These are phyloP conservation scores for Muscicapa comitata DNA, from an alignment of 2,797 vertebrate genomes.

Conservation along the genomic window DNA sequence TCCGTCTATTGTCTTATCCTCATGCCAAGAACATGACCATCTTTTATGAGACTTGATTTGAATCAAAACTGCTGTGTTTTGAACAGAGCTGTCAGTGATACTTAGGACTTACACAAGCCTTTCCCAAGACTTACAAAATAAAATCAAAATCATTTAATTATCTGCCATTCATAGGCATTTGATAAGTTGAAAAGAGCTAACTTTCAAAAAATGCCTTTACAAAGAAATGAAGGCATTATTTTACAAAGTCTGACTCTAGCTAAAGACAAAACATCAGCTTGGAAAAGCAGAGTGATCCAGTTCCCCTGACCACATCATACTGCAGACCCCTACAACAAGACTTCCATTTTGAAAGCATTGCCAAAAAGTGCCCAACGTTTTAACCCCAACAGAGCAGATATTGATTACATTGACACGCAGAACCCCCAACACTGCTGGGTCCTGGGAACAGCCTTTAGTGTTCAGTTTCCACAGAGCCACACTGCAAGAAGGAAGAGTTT, in stretches of 20 bases:
- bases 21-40: background rate
- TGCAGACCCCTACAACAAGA: background rate
- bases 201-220: background rate
- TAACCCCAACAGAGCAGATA: background rate
- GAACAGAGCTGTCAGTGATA: background rate
- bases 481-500: background rate
- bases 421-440: background rate
- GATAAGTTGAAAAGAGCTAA: background rate
- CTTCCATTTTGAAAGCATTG: background rate
- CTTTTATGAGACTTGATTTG: background rate
- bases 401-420: background rate
- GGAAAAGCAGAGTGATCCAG: background rate
- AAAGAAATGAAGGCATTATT: background rate
- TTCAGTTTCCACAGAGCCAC: background rate
- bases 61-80: background rate
- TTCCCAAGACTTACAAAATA: background rate
- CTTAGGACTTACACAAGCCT: background rate
- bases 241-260: background rate
- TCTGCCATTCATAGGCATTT: background rate
- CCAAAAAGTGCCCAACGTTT: background rate
- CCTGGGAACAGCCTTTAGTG: background rate
- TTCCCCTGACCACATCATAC: background rate
- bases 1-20: background rate
- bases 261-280: background rate
- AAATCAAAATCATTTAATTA: background rate